Evolutionary conservation across 2,113 vertebrate genomes (phyloP).

Genomic region (Oreotrochilus melanogaster): DNA sequence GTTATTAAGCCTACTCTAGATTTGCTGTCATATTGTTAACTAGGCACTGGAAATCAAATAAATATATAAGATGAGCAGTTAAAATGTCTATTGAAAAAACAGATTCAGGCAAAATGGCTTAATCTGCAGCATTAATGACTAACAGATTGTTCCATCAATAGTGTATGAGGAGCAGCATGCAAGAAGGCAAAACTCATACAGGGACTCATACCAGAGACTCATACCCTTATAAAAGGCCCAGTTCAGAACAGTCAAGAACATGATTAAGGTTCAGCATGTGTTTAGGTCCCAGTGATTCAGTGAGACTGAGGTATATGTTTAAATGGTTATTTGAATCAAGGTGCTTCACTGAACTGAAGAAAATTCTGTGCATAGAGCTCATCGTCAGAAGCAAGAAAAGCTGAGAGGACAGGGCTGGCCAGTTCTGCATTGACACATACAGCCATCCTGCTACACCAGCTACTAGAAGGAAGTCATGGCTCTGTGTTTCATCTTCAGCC

Average conservation of each 20-base stretch:
- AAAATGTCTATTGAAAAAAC: conserved; percentile 37
- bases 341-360: background rate
- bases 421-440: background rate
- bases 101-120: conserved; percentile 47
- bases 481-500: background rate
- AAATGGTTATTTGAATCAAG: background rate
- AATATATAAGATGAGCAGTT: conserved; percentile 38
- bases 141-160: conserved; percentile 58
- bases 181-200: conserved; percentile 4
- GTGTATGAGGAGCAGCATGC: background rate
- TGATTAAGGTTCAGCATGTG: background rate
- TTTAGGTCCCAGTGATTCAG: conserved; percentile 8
- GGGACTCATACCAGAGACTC: background rate
- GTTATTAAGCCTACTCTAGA: conserved; percentile 30
- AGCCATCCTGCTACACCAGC: background rate
- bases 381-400: background rate
- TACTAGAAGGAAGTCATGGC: background rate
- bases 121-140: conserved; percentile 49
- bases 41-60: conserved; percentile 55
- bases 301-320: background rate
- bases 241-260: background rate
- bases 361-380: background rate
- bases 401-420: background rate
- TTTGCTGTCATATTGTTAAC: conserved; percentile 60
- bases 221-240: background rate